Percentiles rank a stretch among this genome's conserved stretches.
Conservation (phyloP, 2,888 invertebrate genomes). For the Sthenelais limicola region DNA sequence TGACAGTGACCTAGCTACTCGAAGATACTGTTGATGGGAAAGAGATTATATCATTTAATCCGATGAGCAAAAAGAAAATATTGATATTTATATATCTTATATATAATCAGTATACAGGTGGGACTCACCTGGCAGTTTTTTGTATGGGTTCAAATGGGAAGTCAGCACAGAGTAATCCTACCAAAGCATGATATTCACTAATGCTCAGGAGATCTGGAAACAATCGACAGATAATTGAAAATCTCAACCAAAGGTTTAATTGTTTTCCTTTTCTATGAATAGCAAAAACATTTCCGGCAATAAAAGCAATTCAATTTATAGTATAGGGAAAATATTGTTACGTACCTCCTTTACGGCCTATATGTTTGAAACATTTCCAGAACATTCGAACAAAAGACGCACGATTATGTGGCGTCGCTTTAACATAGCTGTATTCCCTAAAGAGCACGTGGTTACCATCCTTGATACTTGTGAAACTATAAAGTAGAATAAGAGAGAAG, state of each 20-base stretch:
- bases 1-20: no score
- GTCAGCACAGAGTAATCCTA: slow-evolving; percentile 69
- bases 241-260: no score
- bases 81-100: no score
- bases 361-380: slow-evolving; percentile 69
- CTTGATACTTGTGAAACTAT: slow-evolving; percentile 67
- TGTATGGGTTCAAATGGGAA: slow-evolving; percentile 69
- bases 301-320: background rate
- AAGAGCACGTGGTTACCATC: slow-evolving; percentile 71
- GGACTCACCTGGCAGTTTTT: slow-evolving; percentile 68
- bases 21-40: no score
- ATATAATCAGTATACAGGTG: no score
- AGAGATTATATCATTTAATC: no score
- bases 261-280: no score
- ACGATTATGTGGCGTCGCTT: slow-evolving; percentile 69
- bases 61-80: no score
- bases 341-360: slow-evolving; percentile 71
- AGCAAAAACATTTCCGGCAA: background rate
- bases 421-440: slow-evolving; percentile 68
- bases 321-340: background rate
- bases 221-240: background rate
- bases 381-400: slow-evolving; percentile 69
- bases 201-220: slow-evolving; percentile 68
- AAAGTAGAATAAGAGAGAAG: slow-evolving; percentile 32
- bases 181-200: slow-evolving; percentile 69